Evolutionary conservation across 2,797 vertebrate genomes (phyloP).

Genomic region (Novumbra hubbsi): DNA sequence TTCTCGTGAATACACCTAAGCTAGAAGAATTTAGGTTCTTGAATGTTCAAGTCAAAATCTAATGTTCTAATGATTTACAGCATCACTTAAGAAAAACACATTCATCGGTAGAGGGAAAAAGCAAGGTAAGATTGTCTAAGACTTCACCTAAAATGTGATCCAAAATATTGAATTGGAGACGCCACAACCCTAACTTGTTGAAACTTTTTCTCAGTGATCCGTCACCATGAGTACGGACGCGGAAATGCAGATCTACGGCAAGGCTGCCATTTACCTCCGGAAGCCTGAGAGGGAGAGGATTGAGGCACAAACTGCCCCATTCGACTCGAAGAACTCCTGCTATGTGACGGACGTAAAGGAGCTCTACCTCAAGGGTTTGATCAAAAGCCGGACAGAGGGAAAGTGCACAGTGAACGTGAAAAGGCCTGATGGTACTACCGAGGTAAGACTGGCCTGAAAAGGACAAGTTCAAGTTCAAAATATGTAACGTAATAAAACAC

Average conservation of each 20-base stretch:
- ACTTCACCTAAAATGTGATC: neutral
- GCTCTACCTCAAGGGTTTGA: constrained; percentile 1
- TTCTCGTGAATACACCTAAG: too few relatives aligned
- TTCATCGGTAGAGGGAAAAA: neutral
- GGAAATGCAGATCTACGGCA: constrained; percentile 72
- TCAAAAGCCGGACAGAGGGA: neutral
- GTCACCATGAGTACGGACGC: constrained; percentile 70
- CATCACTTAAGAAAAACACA: neutral
- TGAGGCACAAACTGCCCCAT: constrained; percentile 61
- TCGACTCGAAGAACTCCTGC: neutral
- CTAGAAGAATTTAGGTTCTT: too few relatives aligned
- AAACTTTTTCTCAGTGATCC: neutral
- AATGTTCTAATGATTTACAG: neutral
- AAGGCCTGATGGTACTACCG: neutral
- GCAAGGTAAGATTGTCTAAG: neutral
- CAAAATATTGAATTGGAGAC: neutral
- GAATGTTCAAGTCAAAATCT: too few relatives aligned
- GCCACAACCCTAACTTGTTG: neutral
- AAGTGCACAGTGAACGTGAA: neutral
- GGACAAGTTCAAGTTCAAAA: neutral
- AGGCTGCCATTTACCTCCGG: constrained; percentile 68
- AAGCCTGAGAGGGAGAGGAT: constrained; percentile 76
- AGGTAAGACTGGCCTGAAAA: neutral
- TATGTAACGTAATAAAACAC: neutral
- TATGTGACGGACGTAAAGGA: neutral